Base-by-base conservation (phyloP, 2,888 invertebrate species). In the Trissolcus japonicus region DNA sequence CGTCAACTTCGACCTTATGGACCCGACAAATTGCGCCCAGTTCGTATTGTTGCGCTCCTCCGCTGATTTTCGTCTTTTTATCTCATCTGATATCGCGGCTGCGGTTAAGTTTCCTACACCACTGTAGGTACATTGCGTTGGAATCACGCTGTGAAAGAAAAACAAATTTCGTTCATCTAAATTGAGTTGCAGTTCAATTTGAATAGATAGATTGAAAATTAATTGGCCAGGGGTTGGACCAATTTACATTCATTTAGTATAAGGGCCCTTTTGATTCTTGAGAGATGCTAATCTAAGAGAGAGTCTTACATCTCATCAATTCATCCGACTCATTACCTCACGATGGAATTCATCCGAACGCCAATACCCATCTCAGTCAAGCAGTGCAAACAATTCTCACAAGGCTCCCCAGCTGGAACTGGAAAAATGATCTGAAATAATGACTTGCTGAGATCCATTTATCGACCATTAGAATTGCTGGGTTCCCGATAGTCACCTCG, bases 1-100 rank as follows among this genome's bases (percentile, higher is more conserved):
- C 2, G 95, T 95, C 81, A 95, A 89, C 85, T 95, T 94, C 0
- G 95, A 94, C 83, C 94, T 92, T 81, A 95, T 94, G 6, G 95
- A 94, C 82, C 93, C 93, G 46, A 95, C 93, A 86, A 95, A 95
- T 80, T 90, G 91, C 73, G 92, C 91, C 94, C 94, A 94, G 69
- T 92, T 92, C 81, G 54, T 82, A 76, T 40, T 84, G 83, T 66
- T 87, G 81, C 41, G 82, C 82, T 67, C 82, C 82, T 59, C 86
- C 82, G 63, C 50, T 7, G 67, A 71, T 48, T 63, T 75, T 16
- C 72, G 59, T 46, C 79, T 62, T 65, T 79, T 75, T 63, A 77
- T 74, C 54, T 84, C 84, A 41, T 82, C 81, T 56, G 79, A 80
- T 41, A 83, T 76, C 17, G 81, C 78, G 4, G 79, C 16, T 29